Conservation (phyloP, 1,140 invertebrate species). For the Varroa destructor region DNA sequence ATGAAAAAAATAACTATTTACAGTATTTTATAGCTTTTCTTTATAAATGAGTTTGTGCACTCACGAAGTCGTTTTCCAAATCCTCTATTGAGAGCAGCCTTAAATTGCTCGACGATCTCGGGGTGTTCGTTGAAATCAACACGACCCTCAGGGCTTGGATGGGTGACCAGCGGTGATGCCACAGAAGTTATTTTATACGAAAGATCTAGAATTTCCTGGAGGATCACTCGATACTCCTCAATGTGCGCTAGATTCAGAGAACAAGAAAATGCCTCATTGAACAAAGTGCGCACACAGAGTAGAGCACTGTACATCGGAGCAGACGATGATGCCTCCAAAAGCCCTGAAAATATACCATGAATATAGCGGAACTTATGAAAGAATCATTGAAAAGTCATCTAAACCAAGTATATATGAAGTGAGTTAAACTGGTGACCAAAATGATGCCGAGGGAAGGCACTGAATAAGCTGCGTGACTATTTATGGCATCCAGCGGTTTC, state of each 20-base stretch:
- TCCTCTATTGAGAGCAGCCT: background rate
- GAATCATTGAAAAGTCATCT: too few relatives aligned
- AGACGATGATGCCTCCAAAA: constrained; percentile 11
- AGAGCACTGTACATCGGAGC: constrained; percentile 15
- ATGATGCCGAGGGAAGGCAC: constrained; percentile 9
- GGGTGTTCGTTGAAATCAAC: constrained; percentile 6
- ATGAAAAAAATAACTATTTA: too few relatives aligned
- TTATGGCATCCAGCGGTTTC: too few relatives aligned
- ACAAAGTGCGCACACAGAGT: background rate
- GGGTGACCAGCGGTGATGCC: constrained; percentile 2
- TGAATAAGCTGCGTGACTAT: background rate
- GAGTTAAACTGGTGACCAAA: background rate
- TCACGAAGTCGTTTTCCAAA: constrained; percentile 12
- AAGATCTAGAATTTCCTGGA: background rate
- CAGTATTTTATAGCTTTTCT: too few relatives aligned
- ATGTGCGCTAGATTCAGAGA: background rate
- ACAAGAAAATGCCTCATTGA: background rate
- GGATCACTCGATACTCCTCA: background rate
- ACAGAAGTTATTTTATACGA: background rate
- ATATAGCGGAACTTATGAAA: too few relatives aligned
- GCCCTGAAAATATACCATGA: background rate
- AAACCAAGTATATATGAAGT: background rate
- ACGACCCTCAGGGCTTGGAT: constrained; percentile 15
- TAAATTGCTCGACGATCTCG: constrained; percentile 1
- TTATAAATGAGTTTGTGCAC: background rate